Base-by-base conservation (phyloP, 2,113 vertebrate species). In the Myotis davidii region DNA sequence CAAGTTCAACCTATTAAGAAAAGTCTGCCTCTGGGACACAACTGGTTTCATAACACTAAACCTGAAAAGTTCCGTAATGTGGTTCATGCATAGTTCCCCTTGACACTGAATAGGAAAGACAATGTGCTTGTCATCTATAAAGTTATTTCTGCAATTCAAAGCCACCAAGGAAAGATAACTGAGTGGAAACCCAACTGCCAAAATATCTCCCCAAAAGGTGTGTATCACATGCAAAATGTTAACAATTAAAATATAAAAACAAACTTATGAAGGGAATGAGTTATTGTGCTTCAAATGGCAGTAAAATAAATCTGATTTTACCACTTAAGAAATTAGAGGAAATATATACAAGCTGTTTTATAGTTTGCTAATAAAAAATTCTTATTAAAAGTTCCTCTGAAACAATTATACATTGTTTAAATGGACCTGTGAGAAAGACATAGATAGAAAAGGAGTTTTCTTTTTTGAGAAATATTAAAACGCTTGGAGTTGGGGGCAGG, bases 391-490 rank as follows among this genome's bases (percentile, higher is more conserved):
- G 85, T 52, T 88, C 32, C 39, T 70, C 39, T 37, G 42, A 94
- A 96, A 91, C 21, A 90, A 87, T 17, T 87, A 32, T 18, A 34
- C 18, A 59, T 76, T 94, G 45, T 94, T 45, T 86, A 77, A 93
- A 83, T 25, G 37, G 39, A 21, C 50, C 6, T 21, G 27, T 76
- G 83, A 79, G 45, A 89, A 90, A 84, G 34, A 85, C 64, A 50
- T 10, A 88, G 45, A 79, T 78, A 32, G 9, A 21, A 82, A 95
- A 83, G 20, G 2, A 61, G 39, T 86, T 64, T 85, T 90, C 29
- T 89, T 86, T 90, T 87, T 69, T 37, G n/a, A 88, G 52, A 96
- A 87, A 84, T 81, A 92, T 42, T 87, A 91, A 89, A 20, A 74
- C 9, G 1, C 2, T 81, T 65, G 23, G 45, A 23, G 39, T 42